Conservation (phyloP, 2,113 vertebrate species). For the Oncorhynchus nerka region DNA sequence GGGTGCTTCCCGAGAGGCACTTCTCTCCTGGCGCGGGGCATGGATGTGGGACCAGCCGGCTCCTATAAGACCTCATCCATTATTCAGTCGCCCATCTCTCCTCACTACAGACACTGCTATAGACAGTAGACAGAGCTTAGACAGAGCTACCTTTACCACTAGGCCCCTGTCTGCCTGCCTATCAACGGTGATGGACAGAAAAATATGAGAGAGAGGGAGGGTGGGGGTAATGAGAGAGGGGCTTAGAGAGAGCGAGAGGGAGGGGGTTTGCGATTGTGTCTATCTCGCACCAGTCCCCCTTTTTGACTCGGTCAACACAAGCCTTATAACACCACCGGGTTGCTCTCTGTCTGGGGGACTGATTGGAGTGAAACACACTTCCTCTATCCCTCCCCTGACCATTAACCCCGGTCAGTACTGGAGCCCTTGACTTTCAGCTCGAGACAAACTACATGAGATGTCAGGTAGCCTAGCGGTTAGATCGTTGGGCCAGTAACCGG, state of each 20-base stretch:
- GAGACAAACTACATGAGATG: too few species aligned
- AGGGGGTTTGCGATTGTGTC: not conserved
- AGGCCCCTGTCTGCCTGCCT: not conserved
- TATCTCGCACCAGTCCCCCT: not conserved
- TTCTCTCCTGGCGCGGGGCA: conserved; percentile 49
- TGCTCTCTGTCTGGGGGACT: conserved; percentile 56
- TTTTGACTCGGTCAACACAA: not conserved
- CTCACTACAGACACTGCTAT: conserved; percentile 41
- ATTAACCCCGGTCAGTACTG: not conserved
- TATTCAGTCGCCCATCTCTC: conserved; percentile 53
- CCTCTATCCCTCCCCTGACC: not conserved
- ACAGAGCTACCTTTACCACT: not conserved
- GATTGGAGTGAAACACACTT: not conserved
- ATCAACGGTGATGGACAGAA: conserved; percentile 4
- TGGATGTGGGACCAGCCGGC: conserved; percentile 55
- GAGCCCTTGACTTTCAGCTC: too few species aligned
- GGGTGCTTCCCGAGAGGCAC: conserved; percentile 46
- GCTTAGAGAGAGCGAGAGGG: not conserved
- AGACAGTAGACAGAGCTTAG: not conserved
- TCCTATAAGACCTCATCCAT: conserved; percentile 64
- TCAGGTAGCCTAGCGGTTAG: too few species aligned
- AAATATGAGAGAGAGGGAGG: not conserved
- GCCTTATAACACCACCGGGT: conserved; percentile 36
- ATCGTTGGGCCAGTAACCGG: too few species aligned
- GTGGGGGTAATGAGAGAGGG: conserved; percentile 1